phyloP scores from a whole-genome alignment of 2,797 vertebrate species.

The Synanceia verrucosa region DNA sequence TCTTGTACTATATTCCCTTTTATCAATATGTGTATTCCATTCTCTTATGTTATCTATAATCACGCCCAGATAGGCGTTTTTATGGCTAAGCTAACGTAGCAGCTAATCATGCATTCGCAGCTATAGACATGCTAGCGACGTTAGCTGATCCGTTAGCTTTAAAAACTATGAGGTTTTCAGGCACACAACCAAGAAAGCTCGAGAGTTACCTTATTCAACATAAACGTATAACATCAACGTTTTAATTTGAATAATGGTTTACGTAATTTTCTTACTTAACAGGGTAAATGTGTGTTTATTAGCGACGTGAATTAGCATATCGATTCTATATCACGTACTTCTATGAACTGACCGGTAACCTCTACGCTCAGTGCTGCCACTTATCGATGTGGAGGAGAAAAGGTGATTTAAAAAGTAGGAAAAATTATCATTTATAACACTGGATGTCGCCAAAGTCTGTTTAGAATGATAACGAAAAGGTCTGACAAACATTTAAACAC shows the following conservation, averaged over 20 bases:
- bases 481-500: not conserved
- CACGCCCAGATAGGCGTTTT: too few relatives aligned
- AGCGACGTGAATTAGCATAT: not conserved
- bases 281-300: not conserved
- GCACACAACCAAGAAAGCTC: not conserved
- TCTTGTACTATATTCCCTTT: not conserved
- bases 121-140: not conserved
- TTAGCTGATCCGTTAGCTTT: not conserved
- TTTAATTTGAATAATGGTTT: not conserved
- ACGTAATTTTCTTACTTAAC: too few relatives aligned
- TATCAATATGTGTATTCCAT: too few relatives aligned
- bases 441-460: constrained; percentile 34
- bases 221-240: not conserved
- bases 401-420: accelerated
- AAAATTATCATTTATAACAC: not conserved
- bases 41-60: too few relatives aligned
- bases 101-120: not conserved
- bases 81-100: not conserved
- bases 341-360: not conserved
- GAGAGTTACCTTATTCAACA: not conserved
- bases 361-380: constrained; percentile 28
- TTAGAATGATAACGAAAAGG: not conserved
- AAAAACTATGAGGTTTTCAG: too few relatives aligned
- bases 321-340: constrained; percentile 9
- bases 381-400: constrained; percentile 27